Evolutionary conservation across 2,113 vertebrate genomes (phyloP).

Genomic region (Gasterosteus aculeatus): DNA sequence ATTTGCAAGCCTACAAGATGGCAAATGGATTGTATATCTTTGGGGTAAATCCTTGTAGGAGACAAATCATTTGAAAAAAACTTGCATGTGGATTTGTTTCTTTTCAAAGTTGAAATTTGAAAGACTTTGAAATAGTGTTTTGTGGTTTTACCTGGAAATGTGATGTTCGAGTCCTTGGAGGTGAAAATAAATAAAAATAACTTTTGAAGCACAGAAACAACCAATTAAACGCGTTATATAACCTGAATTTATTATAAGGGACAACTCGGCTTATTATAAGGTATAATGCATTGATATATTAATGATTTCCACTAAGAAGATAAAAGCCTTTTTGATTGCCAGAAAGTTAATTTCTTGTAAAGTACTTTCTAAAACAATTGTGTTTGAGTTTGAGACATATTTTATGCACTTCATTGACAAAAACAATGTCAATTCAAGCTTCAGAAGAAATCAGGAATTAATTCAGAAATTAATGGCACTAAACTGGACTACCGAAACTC

Average conservation of each 20-base stretch:
- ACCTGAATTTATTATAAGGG: slow-evolving; percentile 18
- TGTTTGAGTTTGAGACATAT: background rate
- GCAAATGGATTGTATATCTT: background rate
- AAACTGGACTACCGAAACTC: background rate
- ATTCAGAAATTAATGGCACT: too few relatives aligned
- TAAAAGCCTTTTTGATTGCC: background rate
- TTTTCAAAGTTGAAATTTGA: background rate
- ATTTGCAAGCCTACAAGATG: background rate
- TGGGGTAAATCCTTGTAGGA: too few relatives aligned
- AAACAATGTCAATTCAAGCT: background rate
- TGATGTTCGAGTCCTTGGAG: slow-evolving; percentile 1
- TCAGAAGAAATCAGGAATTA: too few relatives aligned
- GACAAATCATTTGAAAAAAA: background rate
- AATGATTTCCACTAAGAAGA: background rate
- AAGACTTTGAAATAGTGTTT: background rate
- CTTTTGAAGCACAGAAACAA: slow-evolving; percentile 19
- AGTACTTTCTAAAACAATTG: background rate
- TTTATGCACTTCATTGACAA: background rate
- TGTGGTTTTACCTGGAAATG: background rate
- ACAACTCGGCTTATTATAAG: background rate
- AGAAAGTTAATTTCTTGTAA: background rate
- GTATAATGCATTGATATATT: background rate
- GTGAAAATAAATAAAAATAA: slow-evolving; percentile 3
- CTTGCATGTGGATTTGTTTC: background rate
- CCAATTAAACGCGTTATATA: slow-evolving; percentile 8